Evolutionary conservation across 2,888 invertebrate species (phyloP), one percentile per base, ranked within the genome.

Genomic region (Amphipoea oculea): DNA sequence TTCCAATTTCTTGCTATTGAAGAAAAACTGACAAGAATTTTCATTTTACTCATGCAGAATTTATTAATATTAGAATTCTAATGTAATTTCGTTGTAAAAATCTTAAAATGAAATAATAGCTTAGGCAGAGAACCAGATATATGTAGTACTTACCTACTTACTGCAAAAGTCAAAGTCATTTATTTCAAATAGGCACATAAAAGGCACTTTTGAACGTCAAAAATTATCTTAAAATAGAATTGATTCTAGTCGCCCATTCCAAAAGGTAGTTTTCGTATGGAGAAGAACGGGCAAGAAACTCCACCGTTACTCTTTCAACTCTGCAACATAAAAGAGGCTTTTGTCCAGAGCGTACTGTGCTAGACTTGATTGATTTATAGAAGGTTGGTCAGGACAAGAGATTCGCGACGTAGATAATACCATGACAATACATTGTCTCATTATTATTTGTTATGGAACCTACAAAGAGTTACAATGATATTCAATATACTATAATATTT

Each of bases 331-430:
- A 20, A 45, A 48, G 48, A 48, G 29, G 1, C 0, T 20, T 48
- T 20, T 20, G 1, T 68, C 1, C 11, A 12, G 68, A 36, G 48
- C 4, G 4, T n/a, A 29, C 23, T 36, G 17, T 1, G 29, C 5
- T 48, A 14, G 20, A 75, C 36, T n/a, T 54, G 36, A 48, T 66
- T 78, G 66, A 78, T 54, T 48, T 17, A 66, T 29, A 48, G n/a
- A 66, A 57, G 12, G 11, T 3, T n/a, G n/a, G n/a, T n/a, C n/a
- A n/a, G n/a, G 40, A 66, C 57, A 29, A 42, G 17, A 40, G 40
- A 79, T 78, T 79, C 5, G 79, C 20, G 1, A 48, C 20, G 45
- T 78, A 57, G 48, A 78, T 78, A 78, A 40, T 57, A n/a, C 12
- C n/a, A 20, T n/a, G 45, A 45, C 45, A 20, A 63, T 36, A 36